Percentiles rank a stretch among this genome's conserved stretches.
Conservation (phyloP, 2,797 vertebrate species). For the Ibycter americanus region DNA sequence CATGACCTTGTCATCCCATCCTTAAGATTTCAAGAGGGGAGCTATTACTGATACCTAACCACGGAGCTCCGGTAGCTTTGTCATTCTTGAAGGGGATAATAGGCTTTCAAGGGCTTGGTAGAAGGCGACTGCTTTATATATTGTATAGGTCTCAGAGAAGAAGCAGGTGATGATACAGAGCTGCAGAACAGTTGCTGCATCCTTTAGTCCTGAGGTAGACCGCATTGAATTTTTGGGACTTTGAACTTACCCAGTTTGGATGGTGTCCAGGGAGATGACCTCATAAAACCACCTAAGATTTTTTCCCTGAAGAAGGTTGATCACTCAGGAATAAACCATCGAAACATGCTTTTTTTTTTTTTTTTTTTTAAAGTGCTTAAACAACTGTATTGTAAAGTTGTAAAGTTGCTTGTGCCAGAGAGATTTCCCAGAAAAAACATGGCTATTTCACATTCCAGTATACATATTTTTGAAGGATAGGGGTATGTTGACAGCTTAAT, state of each 20-base stretch:
- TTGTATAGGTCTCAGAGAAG: background rate
- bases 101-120: background rate
- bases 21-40: background rate
- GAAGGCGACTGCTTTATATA: background rate
- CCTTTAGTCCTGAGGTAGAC: background rate
- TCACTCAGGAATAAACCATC: background rate
- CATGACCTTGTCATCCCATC: background rate
- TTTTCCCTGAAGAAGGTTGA: background rate
- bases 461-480: background rate
- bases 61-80: background rate
- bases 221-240: background rate
- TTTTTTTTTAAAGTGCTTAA: background rate
- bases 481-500: background rate
- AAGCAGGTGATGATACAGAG: background rate
- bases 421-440: background rate
- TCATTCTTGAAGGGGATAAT: background rate
- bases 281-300: background rate
- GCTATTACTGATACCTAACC: background rate
- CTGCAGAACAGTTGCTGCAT: background rate
- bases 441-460: background rate
- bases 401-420: background rate
- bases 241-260: background rate
- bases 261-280: background rate
- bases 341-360: background rate
- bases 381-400: background rate